Base-by-base conservation (phyloP, 2,888 invertebrate species). In the Achlya flavicornis region DNA sequence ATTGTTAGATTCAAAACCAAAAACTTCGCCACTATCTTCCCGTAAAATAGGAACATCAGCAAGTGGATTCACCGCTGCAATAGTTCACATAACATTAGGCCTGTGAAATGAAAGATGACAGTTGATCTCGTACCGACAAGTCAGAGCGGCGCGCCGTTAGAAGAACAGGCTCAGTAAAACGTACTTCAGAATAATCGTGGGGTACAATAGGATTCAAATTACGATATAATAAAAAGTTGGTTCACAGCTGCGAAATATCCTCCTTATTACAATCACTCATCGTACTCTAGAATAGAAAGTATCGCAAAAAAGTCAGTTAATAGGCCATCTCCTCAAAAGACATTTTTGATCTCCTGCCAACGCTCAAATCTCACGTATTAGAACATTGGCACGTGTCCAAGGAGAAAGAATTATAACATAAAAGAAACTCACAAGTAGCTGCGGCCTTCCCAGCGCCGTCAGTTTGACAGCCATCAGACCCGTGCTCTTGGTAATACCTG, bases 401-500 rank as follows among this genome's bases (percentile, higher is more conserved):
- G 10, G 12, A 58, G 57, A 14, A 58, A 61, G 11, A 95, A 96
- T 95, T 94, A 99, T 99, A 95, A 99, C 19, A 53, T 19, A 14
- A 58, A 57, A 14, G 57, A 61, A 12, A 95, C 96, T 95, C 94
- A 99, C 99, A 95, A 99, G 94, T 78, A 99, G 94, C 87, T 99
- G 98, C 61, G 99, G 99, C 85, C 99, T 96, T 78, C 99, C 99
- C 53, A 99, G 95, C 10, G 99, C 99, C 43, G 99, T 99, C 78
- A 99, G 92, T 93, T 99, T 99, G 69, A 99, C 96, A 57, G 99
- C 99, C 83, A 98, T 98, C 81, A 99, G 97, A 57, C 99, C 99
- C 33, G 98, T 98, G 70, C 98, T 98, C 88, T 97, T 96, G 46
- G 99, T 98, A 64, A 97, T 96, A 81, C 96, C 98, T 98, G 93